These are phyloP conservation scores for Aporophyla nigra DNA, from an alignment of 2,888 invertebrate genomes.

Conservation along the genomic window DNA sequence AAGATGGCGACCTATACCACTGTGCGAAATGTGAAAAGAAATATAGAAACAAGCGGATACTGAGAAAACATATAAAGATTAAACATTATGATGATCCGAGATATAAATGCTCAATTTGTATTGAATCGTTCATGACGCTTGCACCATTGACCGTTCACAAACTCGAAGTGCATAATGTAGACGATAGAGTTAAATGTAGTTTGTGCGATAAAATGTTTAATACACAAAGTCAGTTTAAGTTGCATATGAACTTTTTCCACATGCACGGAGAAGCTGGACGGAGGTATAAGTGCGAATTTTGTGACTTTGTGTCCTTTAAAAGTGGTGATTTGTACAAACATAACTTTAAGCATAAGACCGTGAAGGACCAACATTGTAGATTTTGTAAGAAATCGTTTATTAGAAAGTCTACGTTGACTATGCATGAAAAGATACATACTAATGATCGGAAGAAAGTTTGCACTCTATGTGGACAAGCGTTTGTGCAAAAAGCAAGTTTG, in stretches of 20 bases:
- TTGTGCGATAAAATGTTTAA: slow-evolving; percentile 81
- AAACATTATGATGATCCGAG: slow-evolving; percentile 78
- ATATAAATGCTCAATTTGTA: slow-evolving; percentile 75
- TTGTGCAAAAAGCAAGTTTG: slow-evolving; percentile 86
- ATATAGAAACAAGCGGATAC: slow-evolving; percentile 71
- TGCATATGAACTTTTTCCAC: slow-evolving; percentile 81
- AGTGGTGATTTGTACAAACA: slow-evolving; percentile 79
- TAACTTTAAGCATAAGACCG: slow-evolving; percentile 84
- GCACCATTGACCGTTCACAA: slow-evolving; percentile 78
- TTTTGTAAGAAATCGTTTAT: slow-evolving; percentile 86
- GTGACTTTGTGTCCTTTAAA: slow-evolving; percentile 82
- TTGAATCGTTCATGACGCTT: slow-evolving; percentile 74
- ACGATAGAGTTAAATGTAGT: slow-evolving; percentile 81
- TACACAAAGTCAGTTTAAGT: slow-evolving; percentile 73
- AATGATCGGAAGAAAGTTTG: slow-evolving; percentile 84
- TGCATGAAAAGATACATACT: slow-evolving; percentile 85
- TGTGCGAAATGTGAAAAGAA: slow-evolving; percentile 77
- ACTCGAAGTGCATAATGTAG: slow-evolving; percentile 77
- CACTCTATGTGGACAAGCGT: slow-evolving; percentile 82
- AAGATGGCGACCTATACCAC: slow-evolving; percentile 69
- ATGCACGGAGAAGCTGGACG: slow-evolving; percentile 76
- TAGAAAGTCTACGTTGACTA: slow-evolving; percentile 77
- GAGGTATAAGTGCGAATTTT: slow-evolving; percentile 79
- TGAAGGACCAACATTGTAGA: slow-evolving; percentile 84
- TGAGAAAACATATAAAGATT: slow-evolving; percentile 75